phyloP scores from a whole-genome alignment of 1,140 invertebrate species.

The Dufourea novaeangliae region DNA sequence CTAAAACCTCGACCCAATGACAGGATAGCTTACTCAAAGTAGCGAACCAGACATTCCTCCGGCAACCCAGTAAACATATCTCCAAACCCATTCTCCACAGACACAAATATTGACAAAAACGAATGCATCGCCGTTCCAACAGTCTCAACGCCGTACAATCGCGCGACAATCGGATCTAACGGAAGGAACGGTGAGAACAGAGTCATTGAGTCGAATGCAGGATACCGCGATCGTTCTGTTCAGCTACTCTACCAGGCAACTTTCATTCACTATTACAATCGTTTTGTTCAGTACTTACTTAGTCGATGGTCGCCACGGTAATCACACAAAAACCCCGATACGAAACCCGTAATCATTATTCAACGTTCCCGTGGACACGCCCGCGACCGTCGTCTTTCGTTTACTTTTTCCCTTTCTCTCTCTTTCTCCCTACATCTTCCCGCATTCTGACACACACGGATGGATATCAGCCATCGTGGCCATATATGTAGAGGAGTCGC shows the following conservation, averaged over 20 bases:
- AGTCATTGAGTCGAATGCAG: slow-evolving; percentile 53
- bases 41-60: no score
- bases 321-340: no score
- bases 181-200: slow-evolving; percentile 46
- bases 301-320: slow-evolving; percentile 58
- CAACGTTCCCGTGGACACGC: no score
- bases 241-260: slow-evolving; percentile 72
- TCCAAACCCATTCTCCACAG: no score
- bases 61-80: no score
- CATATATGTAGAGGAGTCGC: slow-evolving; percentile 5
- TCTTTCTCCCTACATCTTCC: background rate
- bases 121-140: no score
- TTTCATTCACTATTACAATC: slow-evolving; percentile 73
- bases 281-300: slow-evolving; percentile 69
- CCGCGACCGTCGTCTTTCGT: slow-evolving; percentile 10
- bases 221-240: slow-evolving; percentile 58
- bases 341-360: no score
- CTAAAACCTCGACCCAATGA: no score
- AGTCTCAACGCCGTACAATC: background rate
- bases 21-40: no score
- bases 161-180: slow-evolving; percentile 17
- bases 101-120: background rate
- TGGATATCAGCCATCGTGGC: background rate
- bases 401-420: background rate
- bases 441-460: background rate